phyloP scores from a whole-genome alignment of 1,140 invertebrate genomes.

The Teleopsis dalmanni region DNA sequence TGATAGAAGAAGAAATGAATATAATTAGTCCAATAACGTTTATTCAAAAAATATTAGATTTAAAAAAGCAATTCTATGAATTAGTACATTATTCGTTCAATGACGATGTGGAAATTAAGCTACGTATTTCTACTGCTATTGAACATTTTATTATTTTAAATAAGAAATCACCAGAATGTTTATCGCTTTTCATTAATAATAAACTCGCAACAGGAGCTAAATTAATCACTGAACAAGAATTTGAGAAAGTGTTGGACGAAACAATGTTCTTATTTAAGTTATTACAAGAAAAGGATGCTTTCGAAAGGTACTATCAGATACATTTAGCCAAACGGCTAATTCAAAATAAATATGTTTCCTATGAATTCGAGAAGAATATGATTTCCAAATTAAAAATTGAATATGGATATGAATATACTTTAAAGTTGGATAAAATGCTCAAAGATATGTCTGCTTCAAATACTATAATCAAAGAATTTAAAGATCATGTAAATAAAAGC shows the following conservation, averaged over 20 bases:
- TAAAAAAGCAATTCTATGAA: conserved; percentile 97
- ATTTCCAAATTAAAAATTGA: conserved; percentile 99
- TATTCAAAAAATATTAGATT: conserved; percentile 90
- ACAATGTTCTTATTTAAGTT: conserved; percentile 99
- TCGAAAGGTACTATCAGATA: conserved; percentile 99
- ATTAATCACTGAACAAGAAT: conserved; percentile 98
- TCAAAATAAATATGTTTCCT: conserved; percentile 96
- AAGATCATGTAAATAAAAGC: conserved; percentile 59
- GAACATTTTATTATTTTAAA: conserved; percentile 98
- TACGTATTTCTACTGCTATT: conserved; percentile 97
- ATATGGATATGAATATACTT: conserved; percentile 99
- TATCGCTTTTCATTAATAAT: conserved; percentile 99
- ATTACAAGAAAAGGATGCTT: conserved; percentile 99
- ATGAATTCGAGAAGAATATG: conserved; percentile 99
- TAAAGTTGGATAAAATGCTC: conserved; percentile 99
- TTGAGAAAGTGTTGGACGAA: conserved; percentile 95
- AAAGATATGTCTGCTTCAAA: conserved; percentile 99
- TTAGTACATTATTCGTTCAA: conserved; percentile 95
- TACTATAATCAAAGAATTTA: conserved; percentile 98
- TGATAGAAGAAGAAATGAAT: conserved; percentile 75
- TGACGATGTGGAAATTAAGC: conserved; percentile 91
- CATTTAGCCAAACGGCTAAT: conserved; percentile 95
- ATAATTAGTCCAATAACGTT: conserved; percentile 92
- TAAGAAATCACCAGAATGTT: conserved; percentile 94
- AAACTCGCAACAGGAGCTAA: conserved; percentile 99